Evolutionary conservation across 2,113 vertebrate species (phyloP).

Genomic region (Nothoprocta pentlandii): DNA sequence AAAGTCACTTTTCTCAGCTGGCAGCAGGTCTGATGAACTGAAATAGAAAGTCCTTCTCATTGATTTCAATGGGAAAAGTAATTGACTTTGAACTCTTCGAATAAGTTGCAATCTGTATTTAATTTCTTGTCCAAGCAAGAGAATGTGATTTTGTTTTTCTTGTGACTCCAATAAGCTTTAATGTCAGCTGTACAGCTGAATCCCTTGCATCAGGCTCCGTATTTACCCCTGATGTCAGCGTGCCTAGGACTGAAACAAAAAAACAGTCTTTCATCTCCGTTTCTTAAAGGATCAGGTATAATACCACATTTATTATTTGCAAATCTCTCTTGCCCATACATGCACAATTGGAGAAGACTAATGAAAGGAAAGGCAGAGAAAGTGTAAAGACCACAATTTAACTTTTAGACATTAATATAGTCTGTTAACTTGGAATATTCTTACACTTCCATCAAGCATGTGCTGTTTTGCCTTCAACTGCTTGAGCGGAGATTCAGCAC

Average conservation of each 20-base stretch:
- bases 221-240: conserved; percentile 28
- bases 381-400: conserved; percentile 7
- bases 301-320: conserved; percentile 52
- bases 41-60: conserved; percentile 47
- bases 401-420: conserved; percentile 13
- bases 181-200: conserved; percentile 21
- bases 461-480: not conserved
- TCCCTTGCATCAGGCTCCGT: conserved; percentile 24
- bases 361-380: conserved; percentile 1
- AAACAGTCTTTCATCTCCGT: conserved; percentile 40
- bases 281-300: conserved; percentile 46
- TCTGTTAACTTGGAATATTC: conserved; percentile 6
- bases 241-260: conserved; percentile 38
- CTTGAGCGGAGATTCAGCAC: not conserved
- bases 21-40: conserved; percentile 22
- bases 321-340: conserved; percentile 31
- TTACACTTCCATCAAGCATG: not conserved
- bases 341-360: not conserved
- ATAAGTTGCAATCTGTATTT: conserved; percentile 53
- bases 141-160: conserved; percentile 41
- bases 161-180: conserved; percentile 26
- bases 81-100: conserved; percentile 48
- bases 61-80: conserved; percentile 51
- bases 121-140: conserved; percentile 31
- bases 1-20: conserved; percentile 9